phyloP scores from a whole-genome alignment of 2,888 invertebrate species.

The Drosophila infuscata region DNA sequence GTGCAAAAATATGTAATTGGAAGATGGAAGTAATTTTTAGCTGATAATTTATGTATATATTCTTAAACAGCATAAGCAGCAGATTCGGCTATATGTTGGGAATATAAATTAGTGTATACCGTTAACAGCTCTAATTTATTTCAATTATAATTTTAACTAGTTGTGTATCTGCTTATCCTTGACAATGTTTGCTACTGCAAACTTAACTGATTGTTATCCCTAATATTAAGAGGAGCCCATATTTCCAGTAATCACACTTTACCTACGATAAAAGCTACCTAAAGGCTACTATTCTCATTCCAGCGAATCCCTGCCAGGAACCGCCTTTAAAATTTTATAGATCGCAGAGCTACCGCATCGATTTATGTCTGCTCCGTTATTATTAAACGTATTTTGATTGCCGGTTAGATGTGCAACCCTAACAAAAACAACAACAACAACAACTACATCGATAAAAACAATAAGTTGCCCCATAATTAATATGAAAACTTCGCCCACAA shows the following conservation, averaged over 20 bases:
- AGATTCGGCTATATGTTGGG: background rate
- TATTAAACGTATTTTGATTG: slow-evolving; percentile 65
- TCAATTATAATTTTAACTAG: background rate
- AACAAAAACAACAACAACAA: slow-evolving; percentile 2
- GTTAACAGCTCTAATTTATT: background rate
- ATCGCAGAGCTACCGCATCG: slow-evolving; percentile 24
- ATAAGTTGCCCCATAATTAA: slow-evolving; percentile 62
- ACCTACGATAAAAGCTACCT: slow-evolving; percentile 1
- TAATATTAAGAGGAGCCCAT: background rate
- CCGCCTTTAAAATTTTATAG: slow-evolving; percentile 3
- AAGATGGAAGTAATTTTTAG: background rate
- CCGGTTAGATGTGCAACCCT: slow-evolving; percentile 37
- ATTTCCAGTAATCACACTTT: slow-evolving; percentile 6
- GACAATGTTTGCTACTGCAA: background rate
- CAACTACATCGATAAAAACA: slow-evolving; percentile 3
- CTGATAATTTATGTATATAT: background rate
- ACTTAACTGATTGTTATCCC: background rate
- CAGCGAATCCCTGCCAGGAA: slow-evolving; percentile 9
- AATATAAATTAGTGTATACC: background rate
- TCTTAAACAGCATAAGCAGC: background rate
- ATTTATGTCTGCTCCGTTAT: slow-evolving; percentile 32
- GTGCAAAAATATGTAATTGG: background rate
- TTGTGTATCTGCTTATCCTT: background rate
- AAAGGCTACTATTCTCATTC: background rate
- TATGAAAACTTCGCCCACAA: slow-evolving; percentile 56